Conservation (phyloP, 2,797 vertebrate genomes). For the Lithobates pipiens region DNA sequence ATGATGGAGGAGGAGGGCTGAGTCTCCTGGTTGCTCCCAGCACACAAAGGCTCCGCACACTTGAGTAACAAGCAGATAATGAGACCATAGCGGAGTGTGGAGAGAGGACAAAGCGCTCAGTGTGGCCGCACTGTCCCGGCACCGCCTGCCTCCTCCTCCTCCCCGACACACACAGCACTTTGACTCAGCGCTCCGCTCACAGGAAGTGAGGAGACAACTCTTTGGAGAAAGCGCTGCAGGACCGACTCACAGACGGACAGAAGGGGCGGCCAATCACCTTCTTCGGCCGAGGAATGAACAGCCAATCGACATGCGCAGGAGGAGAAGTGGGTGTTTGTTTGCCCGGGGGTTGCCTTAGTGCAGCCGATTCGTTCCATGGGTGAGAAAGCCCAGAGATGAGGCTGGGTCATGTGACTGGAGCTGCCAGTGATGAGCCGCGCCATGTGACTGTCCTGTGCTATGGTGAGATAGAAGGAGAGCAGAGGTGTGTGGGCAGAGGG, state of each 20-base stretch:
- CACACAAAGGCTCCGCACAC: neutral
- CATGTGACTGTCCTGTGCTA: too few species aligned
- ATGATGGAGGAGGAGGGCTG: neutral
- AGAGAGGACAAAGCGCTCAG: neutral
- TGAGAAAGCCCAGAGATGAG: neutral
- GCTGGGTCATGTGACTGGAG: neutral
- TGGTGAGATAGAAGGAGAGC: too few species aligned
- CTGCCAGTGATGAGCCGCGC: neutral
- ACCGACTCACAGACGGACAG: neutral
- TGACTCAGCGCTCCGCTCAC: slow-evolving; percentile 41
- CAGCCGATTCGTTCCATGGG: neutral
- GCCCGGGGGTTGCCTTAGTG: slow-evolving; percentile 6
- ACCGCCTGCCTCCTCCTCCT: neutral
- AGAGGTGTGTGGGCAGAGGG: too few species aligned
- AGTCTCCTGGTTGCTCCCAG: neutral
- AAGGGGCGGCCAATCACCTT: neutral
- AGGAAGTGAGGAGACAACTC: slow-evolving; percentile 37
- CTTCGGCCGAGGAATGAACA: neutral
- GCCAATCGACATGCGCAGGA: neutral
- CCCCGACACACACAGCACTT: neutral
- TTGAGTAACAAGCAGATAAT: neutral
- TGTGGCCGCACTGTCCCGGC: neutral
- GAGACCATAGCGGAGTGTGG: too few species aligned
- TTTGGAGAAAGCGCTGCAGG: neutral
- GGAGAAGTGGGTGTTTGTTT: slow-evolving; percentile 25